phyloP scores from a whole-genome alignment of 1,140 invertebrate genomes.

The Hycleus cichorii region DNA sequence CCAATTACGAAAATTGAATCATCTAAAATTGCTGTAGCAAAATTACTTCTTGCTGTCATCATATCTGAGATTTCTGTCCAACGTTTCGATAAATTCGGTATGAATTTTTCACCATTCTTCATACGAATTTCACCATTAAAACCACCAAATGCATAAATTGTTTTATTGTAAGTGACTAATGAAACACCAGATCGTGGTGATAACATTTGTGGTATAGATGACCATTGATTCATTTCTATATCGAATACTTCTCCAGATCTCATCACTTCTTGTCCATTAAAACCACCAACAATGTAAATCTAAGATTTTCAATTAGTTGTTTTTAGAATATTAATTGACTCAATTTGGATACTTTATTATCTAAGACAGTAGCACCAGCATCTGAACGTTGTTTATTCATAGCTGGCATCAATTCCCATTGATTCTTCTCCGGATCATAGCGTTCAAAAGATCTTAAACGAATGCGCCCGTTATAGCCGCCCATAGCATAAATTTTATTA shows the following conservation, averaged over 20 bases:
- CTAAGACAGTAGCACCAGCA: slow-evolving; percentile 59
- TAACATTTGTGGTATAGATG: slow-evolving; percentile 61
- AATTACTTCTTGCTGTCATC: slow-evolving; percentile 69
- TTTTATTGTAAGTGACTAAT: slow-evolving; percentile 53
- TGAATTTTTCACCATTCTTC: slow-evolving; percentile 42
- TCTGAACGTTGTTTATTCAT: slow-evolving; percentile 78
- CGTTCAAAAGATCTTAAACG: slow-evolving; percentile 66
- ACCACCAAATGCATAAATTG: slow-evolving; percentile 60
- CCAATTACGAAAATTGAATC: slow-evolving; percentile 65
- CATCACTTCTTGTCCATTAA: slow-evolving; percentile 62
- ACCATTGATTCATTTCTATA: slow-evolving; percentile 60
- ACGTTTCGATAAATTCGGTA: slow-evolving; percentile 14
- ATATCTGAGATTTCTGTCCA: slow-evolving; percentile 58
- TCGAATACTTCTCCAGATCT: slow-evolving; percentile 59
- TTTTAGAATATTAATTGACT: background rate
- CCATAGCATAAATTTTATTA: slow-evolving; percentile 75
- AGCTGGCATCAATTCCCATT: slow-evolving; percentile 74
- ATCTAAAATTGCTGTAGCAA: slow-evolving; percentile 60
- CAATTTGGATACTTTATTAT: slow-evolving; percentile 41
- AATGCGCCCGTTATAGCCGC: slow-evolving; percentile 79
- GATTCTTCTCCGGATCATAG: slow-evolving; percentile 62
- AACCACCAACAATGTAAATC: slow-evolving; percentile 68
- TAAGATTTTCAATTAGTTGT: slow-evolving; percentile 19
- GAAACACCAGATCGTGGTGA: slow-evolving; percentile 64
- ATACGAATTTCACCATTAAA: slow-evolving; percentile 59